phyloP scores from a whole-genome alignment of 2,797 vertebrate genomes.

The Schizopygopsis malacanthus region DNA sequence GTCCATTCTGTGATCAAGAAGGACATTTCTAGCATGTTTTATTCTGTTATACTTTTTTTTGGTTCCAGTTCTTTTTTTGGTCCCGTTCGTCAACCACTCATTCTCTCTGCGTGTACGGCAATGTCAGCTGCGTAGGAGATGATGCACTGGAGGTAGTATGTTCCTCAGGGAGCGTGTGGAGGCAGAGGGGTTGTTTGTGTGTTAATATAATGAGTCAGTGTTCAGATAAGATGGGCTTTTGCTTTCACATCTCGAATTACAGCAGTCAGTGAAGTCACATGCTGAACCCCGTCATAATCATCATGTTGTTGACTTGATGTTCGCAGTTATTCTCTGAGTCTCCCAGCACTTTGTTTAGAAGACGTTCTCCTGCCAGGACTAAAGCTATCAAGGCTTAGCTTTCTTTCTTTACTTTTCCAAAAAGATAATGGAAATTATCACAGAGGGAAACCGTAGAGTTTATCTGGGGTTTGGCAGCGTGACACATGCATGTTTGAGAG shows the following conservation, averaged over 20 bases:
- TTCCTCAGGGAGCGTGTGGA: slow-evolving; percentile 21
- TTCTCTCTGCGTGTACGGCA: background rate
- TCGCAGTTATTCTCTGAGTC: background rate
- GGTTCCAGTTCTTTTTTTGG: background rate
- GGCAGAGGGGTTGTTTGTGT: slow-evolving; percentile 30
- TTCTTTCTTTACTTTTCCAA: slow-evolving; percentile 25
- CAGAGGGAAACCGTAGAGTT: slow-evolving; percentile 13
- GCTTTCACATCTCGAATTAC: slow-evolving; percentile 20
- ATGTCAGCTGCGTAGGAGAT: slow-evolving; percentile 28
- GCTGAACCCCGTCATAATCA: slow-evolving; percentile 25
- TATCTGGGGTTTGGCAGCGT: slow-evolving; percentile 37
- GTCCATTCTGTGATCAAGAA: background rate
- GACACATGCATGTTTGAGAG: slow-evolving; percentile 32
- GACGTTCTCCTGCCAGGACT: background rate
- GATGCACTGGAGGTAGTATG: slow-evolving; percentile 9
- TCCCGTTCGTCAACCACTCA: background rate
- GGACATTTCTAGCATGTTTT: background rate
- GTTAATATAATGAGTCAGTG: slow-evolving; percentile 29
- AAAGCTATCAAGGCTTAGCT: background rate
- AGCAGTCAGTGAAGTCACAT: slow-evolving; percentile 29
- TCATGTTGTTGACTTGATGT: slow-evolving; percentile 32
- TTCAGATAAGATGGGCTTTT: slow-evolving; percentile 15
- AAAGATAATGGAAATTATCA: slow-evolving; percentile 15
- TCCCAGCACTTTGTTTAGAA: slow-evolving; percentile 15
- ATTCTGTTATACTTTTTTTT: background rate